Conservation (phyloP, 2,888 invertebrate species). For the Cosmopolites sordidus region DNA sequence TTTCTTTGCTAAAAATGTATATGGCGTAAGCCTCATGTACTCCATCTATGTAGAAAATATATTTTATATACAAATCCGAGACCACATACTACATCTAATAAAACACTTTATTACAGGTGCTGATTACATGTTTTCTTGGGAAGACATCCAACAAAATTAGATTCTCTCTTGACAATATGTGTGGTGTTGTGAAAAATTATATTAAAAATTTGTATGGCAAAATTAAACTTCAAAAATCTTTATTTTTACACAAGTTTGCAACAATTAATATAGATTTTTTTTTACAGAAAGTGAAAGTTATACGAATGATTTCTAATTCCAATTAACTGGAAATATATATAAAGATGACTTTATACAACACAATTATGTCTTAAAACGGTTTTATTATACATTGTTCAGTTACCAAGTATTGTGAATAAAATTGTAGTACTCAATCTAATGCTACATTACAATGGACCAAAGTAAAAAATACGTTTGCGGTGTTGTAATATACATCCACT, state of each 20-base stretch:
- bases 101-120: constrained; percentile 7
- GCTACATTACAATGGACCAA: too few relatives aligned
- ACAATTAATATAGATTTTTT: background rate
- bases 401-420: background rate
- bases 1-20: constrained; percentile 6
- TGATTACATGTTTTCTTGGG: constrained; percentile 6
- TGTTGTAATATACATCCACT: background rate
- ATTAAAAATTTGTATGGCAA: background rate
- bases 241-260: background rate
- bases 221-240: background rate
- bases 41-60: constrained; percentile 12
- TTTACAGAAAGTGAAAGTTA: background rate
- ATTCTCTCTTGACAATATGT: constrained; percentile 2
- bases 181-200: constrained; percentile 8
- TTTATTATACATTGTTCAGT: background rate
- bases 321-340: background rate
- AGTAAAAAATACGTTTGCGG: too few relatives aligned
- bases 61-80: constrained; percentile 12
- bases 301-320: background rate
- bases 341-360: constrained; percentile 13
- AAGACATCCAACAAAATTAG: constrained; percentile 10
- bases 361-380: background rate
- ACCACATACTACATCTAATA: constrained; percentile 8
- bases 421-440: too few relatives aligned
- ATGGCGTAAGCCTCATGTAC: constrained; percentile 1